Evolutionary conservation across 2,888 invertebrate species (phyloP).

Genomic region (Tetranychus piercei): DNA sequence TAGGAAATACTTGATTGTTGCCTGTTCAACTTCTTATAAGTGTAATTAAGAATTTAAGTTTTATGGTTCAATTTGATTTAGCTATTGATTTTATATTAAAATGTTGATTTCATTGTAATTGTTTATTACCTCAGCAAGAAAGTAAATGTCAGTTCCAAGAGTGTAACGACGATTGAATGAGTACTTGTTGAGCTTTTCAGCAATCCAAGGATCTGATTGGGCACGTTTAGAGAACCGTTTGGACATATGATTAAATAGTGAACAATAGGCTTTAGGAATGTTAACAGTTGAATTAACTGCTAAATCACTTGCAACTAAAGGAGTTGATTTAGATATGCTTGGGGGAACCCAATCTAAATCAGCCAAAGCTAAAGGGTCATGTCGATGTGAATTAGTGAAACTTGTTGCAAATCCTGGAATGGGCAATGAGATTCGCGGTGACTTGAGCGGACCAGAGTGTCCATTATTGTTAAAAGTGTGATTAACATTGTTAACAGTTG

Average conservation of each 20-base stretch:
- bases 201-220: slow-evolving; percentile 13
- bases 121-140: slow-evolving; percentile 10
- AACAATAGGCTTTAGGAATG: background rate
- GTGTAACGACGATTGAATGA: slow-evolving; percentile 6
- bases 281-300: background rate
- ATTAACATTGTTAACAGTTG: too few species aligned
- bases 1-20: too few species aligned
- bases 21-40: too few species aligned
- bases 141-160: slow-evolving; percentile 6
- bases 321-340: background rate
- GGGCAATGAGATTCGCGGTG: background rate
- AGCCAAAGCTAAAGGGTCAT: background rate
- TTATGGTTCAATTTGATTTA: too few species aligned
- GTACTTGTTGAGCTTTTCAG: background rate
- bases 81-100: too few species aligned
- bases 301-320: background rate
- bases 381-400: background rate
- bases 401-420: slow-evolving; percentile 3
- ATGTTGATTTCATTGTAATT: too few species aligned
- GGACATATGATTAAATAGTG: slow-evolving; percentile 8
- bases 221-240: slow-evolving; percentile 11
- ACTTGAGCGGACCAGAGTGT: background rate
- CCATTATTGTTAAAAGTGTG: too few species aligned
- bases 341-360: background rate
- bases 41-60: too few species aligned